Evolutionary conservation across 1,140 invertebrate species (phyloP), one percentile per base, ranked within the genome.

Genomic region (Steinernema khuongi): DNA sequence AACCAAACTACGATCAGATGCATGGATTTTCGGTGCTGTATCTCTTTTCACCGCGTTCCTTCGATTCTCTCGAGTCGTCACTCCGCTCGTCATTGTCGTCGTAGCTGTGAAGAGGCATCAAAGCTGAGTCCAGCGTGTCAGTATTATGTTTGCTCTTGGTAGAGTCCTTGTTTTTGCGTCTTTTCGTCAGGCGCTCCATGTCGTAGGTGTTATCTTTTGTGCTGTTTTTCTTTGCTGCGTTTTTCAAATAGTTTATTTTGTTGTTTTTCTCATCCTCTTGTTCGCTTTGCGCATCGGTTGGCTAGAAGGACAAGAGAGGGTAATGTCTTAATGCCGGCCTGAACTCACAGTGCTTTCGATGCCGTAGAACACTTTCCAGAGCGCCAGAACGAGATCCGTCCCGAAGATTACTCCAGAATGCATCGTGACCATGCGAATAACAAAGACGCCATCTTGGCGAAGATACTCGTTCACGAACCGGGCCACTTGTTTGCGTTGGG

Each of bases 371-470:
- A 68, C 67, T 30, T 76, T 26, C 31, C 71, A 79, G 1, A 79
- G 74, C 1, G 78, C 76, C n/a, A 70, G 69, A 1, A 79, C 71
- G 2, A 80, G 71, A 31, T 80, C 79, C 29, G 78, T 77, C 26
- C 76, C 78, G 26, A 80, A 80, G 44, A 80, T 78, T 0, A 82
- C 71, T 33, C 81, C 81, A 22, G 81, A 81, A 73, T 84, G 82
- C 29, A 77, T 60, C 1, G 85, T 86, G 30, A 88, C 85, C 66
- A 88, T 86, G 60, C 87, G 77, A 31, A 88, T 79, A 2, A 88
- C 85, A 77, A 88, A 87, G 33, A 88, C 85, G 1, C 88, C 88
- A 77, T 88, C 88, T 68, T 86, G 86, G 33, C 86, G 82, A 1
- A 88, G 78, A 78, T 88, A 88, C 67, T 87, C 85, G 73, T 87